Evolutionary conservation across 1,140 invertebrate species (phyloP).

Genomic region (Delia radicum): DNA sequence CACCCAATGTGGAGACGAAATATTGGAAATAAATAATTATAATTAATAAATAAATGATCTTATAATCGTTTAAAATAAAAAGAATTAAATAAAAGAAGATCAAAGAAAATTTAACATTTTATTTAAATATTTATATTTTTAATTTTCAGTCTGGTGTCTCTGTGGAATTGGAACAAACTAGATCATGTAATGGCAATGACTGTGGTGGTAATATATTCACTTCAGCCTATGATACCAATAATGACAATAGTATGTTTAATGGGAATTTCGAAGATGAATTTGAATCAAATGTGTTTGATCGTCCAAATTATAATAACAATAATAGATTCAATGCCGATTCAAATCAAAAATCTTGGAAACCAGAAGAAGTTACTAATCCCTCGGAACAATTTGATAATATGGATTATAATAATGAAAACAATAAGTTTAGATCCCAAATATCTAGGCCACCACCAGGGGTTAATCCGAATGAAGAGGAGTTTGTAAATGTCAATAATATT

Average conservation of each 20-base stretch:
- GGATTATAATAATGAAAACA: neutral
- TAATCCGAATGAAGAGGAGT: neutral
- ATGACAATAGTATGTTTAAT: neutral
- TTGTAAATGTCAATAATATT: neutral
- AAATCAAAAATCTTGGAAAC: neutral
- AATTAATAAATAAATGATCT: no score
- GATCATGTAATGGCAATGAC: slow-evolving; percentile 35
- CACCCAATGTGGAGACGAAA: no score
- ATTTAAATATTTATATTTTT: neutral
- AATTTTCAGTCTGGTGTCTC: slow-evolving; percentile 12
- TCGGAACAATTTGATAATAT: neutral
- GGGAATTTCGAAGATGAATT: neutral
- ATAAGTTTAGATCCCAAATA: neutral
- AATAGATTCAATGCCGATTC: neutral
- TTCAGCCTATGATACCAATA: neutral
- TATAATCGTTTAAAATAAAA: no score
- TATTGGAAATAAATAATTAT: no score
- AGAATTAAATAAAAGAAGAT: no score
- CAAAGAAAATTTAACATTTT: no score
- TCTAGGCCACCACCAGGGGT: neutral
- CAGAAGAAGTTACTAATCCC: neutral
- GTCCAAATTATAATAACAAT: no score
- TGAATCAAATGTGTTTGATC: no score
- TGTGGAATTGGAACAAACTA: slow-evolving; percentile 35
- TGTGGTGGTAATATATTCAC: slow-evolving; percentile 37